Evolutionary conservation across 2,113 vertebrate genomes (phyloP).

Genomic region (Chlorocebus sabaeus): DNA sequence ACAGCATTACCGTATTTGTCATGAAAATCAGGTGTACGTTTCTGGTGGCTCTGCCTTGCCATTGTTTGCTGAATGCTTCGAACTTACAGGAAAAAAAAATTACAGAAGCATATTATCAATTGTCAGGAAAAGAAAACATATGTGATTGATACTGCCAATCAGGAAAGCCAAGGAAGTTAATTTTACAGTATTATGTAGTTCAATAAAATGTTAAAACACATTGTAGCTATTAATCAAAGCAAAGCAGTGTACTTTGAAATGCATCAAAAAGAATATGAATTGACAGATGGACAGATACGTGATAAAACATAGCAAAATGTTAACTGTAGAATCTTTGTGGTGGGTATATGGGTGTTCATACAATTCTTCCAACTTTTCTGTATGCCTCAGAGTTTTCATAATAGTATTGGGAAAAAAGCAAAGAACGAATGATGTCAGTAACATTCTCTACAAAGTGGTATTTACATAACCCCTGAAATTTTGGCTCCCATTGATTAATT

Average conservation of each 20-base stretch:
- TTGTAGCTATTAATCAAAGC: background rate
- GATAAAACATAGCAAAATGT: constrained; percentile 28
- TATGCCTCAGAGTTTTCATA: constrained; percentile 13
- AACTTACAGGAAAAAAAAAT: constrained; percentile 61
- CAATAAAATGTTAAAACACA: constrained; percentile 35
- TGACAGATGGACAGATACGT: background rate
- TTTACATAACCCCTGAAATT: background rate
- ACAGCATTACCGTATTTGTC: constrained; percentile 84
- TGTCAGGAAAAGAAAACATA: constrained; percentile 26
- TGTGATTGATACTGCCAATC: background rate
- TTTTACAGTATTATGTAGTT: background rate
- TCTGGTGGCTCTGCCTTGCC: constrained; percentile 79
- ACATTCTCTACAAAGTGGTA: background rate
- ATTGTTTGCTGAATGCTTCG: constrained; percentile 77
- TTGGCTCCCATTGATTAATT: constrained; percentile 16
- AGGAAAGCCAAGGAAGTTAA: background rate
- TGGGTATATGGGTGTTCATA: background rate
- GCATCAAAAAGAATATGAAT: background rate
- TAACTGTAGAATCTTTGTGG: background rate
- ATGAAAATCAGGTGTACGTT: constrained; percentile 80
- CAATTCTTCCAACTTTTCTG: background rate
- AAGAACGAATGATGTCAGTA: background rate
- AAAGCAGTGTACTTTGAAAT: background rate
- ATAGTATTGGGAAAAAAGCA: background rate
- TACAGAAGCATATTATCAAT: constrained; percentile 4